These are phyloP conservation scores for Coelogynopora nodosa DNA, from an alignment of 2,888 invertebrate genomes.

Conservation along the genomic window DNA sequence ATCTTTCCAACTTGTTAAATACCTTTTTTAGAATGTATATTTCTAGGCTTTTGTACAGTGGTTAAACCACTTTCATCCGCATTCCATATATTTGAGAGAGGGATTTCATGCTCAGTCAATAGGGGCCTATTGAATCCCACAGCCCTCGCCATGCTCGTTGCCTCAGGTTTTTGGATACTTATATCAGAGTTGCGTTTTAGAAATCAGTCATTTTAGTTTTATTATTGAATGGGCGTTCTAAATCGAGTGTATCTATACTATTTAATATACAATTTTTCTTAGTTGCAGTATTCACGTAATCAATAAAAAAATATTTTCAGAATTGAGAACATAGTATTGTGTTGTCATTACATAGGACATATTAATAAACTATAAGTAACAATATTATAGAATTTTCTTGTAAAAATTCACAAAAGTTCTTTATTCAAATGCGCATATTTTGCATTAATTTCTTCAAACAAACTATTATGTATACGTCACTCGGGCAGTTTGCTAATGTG, in stretches of 20 bases:
- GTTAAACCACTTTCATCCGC: constrained; percentile 60
- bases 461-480: too few species aligned
- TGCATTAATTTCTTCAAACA: too few species aligned
- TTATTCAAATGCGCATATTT: too few species aligned
- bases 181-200: constrained; percentile 39
- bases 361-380: too few species aligned
- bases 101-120: constrained; percentile 41
- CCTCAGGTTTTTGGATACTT: constrained; percentile 43
- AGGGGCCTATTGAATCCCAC: constrained; percentile 44
- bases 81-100: constrained; percentile 55
- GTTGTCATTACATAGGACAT: too few species aligned
- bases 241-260: constrained; percentile 29
- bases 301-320: too few species aligned
- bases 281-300: constrained; percentile 33
- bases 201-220: constrained; percentile 43
- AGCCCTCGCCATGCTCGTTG: constrained; percentile 48
- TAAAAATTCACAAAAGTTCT: too few species aligned
- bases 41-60: constrained; percentile 58
- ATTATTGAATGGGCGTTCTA: constrained; percentile 43
- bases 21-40: constrained; percentile 57
- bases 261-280: constrained; percentile 34
- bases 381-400: too few species aligned
- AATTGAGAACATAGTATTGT: too few species aligned
- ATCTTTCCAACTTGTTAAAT: constrained; percentile 56
- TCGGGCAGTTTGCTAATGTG: too few species aligned